A percentile compares a stretch with the other conserved stretches of the same genome.
Conservation (phyloP, 2,113 vertebrate genomes). For the Chaetorhynchus papuensis region DNA sequence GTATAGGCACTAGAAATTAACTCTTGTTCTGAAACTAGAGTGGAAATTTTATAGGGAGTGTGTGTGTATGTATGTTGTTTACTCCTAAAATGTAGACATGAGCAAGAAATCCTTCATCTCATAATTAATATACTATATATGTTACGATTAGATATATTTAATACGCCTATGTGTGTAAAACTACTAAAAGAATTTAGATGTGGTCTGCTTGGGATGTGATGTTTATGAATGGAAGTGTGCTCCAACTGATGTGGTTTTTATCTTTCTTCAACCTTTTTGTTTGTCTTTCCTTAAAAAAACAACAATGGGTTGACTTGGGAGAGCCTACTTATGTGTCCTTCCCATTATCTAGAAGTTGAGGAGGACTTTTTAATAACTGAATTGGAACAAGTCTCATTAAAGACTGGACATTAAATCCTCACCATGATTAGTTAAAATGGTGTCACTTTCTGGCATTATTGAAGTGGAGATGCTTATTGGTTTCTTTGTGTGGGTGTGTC, state of each 20-base stretch:
- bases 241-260: fast-evolving
- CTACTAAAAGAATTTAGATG: neutral
- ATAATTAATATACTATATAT: neutral
- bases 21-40: neutral
- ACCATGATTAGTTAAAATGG: neutral
- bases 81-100: neutral
- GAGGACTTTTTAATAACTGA: neutral
- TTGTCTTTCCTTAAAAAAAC: neutral
- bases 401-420: neutral
- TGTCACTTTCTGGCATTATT: neutral
- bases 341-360: neutral
- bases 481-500: neutral
- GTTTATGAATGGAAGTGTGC: neutral
- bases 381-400: neutral
- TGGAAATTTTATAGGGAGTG: neutral
- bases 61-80: neutral
- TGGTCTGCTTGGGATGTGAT: neutral
- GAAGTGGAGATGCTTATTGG: neutral
- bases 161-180: neutral
- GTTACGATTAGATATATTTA: neutral
- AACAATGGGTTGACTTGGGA: neutral
- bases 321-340: neutral
- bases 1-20: neutral
- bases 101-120: neutral
- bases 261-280: neutral